phyloP scores from a whole-genome alignment of 2,888 invertebrate species.

The Tetragonula carbonaria region DNA sequence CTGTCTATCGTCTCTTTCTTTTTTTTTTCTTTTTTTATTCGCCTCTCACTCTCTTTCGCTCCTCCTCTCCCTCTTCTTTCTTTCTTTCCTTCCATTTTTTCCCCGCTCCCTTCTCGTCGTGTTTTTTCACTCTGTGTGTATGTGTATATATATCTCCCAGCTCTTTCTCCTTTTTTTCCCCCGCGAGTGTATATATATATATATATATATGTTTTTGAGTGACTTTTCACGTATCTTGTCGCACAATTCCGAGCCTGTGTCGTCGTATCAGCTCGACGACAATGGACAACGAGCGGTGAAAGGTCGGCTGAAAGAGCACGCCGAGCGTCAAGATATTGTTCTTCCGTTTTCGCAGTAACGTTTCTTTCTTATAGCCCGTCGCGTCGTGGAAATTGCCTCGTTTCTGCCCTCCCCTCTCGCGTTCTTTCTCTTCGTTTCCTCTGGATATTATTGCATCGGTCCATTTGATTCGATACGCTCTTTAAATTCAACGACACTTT shows the following conservation, averaged over 20 bases:
- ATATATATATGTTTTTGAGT: conserved; percentile 9
- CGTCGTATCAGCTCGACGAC: conserved; percentile 20
- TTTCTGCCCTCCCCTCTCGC: background rate
- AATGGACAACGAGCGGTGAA: conserved; percentile 34
- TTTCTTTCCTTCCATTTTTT: background rate
- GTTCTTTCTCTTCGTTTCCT: background rate
- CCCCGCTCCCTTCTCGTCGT: background rate
- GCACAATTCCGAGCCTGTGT: conserved; percentile 17
- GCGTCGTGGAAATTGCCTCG: conserved; percentile 28
- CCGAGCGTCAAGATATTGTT: conserved; percentile 42
- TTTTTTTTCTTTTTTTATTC: background rate
- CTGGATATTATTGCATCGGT: conserved; percentile 20
- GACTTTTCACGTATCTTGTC: conserved; percentile 33
- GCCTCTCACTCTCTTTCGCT: too few species aligned
- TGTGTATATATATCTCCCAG: too few species aligned
- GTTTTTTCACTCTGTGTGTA: background rate
- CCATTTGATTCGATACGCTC: conserved; percentile 33
- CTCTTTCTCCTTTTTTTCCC: background rate
- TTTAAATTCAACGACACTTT: conserved; percentile 42
- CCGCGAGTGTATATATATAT: background rate
- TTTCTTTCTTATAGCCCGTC: conserved; percentile 2
- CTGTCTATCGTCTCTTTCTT: conserved; percentile 37
- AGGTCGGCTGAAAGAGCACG: conserved; percentile 10
- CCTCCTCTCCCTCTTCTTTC: background rate
- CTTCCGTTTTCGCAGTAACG: background rate